Evolutionary conservation across 2,113 vertebrate genomes (phyloP).

Genomic region (Procavia capensis): DNA sequence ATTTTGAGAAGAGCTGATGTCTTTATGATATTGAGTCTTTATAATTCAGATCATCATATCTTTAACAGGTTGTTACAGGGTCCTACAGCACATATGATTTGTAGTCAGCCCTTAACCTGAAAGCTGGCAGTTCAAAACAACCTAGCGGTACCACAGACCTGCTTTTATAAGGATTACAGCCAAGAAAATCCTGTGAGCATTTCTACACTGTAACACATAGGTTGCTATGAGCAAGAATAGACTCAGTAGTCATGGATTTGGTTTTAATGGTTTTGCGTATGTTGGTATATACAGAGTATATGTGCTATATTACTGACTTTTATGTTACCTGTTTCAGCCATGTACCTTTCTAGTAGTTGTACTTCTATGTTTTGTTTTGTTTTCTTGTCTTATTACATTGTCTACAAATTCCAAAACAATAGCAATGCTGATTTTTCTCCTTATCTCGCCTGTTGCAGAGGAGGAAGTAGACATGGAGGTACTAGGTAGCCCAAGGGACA

Average conservation of each 20-base stretch:
- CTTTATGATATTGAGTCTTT: not conserved
- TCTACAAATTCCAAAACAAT: not conserved
- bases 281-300: rapidly evolving
- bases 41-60: not conserved
- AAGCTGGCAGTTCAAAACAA: not conserved
- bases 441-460: not conserved
- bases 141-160: not conserved
- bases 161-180: not conserved
- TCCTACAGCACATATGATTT: no score
- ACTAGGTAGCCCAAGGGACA: not conserved
- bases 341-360: not conserved
- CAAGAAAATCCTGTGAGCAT: not conserved
- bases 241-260: not conserved
- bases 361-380: not conserved
- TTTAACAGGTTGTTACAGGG: not conserved
- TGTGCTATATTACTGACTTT: not conserved
- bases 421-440: not conserved
- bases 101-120: not conserved
- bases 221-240: not conserved
- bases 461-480: not conserved
- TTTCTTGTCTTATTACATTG: not conserved
- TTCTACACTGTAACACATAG: not conserved
- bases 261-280: not conserved
- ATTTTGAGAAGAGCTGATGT: not conserved
- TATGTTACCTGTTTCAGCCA: not conserved